phyloP scores from a whole-genome alignment of 2,113 vertebrate genomes.

The Pedetes capensis region DNA sequence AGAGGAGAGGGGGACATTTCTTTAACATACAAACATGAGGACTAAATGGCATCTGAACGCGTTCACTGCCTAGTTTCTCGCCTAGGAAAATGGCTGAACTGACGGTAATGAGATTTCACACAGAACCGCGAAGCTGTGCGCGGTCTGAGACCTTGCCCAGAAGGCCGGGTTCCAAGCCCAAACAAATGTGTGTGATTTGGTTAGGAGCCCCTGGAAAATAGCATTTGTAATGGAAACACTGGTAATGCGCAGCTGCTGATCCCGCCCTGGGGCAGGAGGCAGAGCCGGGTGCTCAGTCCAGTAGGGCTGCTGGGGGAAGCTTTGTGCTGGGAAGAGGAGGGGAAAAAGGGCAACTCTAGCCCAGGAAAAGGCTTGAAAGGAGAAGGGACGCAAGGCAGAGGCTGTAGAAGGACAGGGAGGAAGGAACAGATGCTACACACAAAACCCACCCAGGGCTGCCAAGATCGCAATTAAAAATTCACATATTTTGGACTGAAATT shows the following conservation, averaged over 20 bases:
- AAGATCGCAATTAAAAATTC: slow-evolving; percentile 77
- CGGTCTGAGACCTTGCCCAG: slow-evolving; percentile 40
- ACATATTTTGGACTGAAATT: slow-evolving; percentile 77
- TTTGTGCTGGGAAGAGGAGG: neutral
- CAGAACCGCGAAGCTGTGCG: neutral
- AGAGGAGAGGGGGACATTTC: neutral
- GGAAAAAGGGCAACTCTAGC: neutral
- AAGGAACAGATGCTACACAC: slow-evolving; percentile 71
- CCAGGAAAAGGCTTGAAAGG: slow-evolving; percentile 35
- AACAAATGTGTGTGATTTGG: slow-evolving; percentile 1
- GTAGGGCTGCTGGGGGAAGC: neutral
- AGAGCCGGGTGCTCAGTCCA: neutral
- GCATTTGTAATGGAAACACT: neutral
- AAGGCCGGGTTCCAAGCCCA: slow-evolving; percentile 37
- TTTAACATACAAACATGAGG: neutral
- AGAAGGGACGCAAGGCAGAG: neutral
- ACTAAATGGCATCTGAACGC: neutral
- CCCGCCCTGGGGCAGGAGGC: neutral
- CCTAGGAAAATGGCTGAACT: slow-evolving; percentile 36
- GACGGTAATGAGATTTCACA: slow-evolving; percentile 53
- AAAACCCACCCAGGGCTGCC: slow-evolving; percentile 71
- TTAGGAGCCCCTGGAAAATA: slow-evolving; percentile 44
- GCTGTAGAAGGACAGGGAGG: slow-evolving; percentile 42
- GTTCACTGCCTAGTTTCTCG: neutral
- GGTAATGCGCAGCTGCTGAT: neutral